Conservation (phyloP, 2,888 invertebrate species). For the Campoplex nolae region DNA sequence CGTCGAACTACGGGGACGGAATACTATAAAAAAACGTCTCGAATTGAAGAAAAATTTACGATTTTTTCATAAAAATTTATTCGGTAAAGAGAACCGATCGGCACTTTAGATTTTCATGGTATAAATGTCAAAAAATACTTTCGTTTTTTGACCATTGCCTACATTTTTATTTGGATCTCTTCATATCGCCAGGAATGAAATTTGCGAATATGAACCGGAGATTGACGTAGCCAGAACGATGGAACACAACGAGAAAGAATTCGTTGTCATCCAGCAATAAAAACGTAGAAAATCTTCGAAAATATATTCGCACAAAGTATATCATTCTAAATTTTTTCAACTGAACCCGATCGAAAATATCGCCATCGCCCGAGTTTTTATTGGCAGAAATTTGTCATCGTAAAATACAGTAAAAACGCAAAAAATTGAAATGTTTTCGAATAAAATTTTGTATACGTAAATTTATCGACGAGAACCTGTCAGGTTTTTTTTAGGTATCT, state of each 20-base stretch:
- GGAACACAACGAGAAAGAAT: background rate
- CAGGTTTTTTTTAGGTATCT: background rate
- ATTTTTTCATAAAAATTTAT: background rate
- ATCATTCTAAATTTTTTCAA: background rate
- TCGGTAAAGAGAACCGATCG: background rate
- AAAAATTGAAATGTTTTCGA: too few relatives aligned
- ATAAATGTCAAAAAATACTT: too few relatives aligned
- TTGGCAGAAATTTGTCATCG: background rate
- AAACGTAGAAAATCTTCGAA: background rate
- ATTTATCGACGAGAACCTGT: background rate
- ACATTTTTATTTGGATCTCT: too few relatives aligned
- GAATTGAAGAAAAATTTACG: background rate
- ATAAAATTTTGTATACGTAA: background rate
- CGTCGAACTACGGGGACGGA: conserved; percentile 18
- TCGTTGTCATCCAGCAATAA: too few relatives aligned
- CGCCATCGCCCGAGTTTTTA: background rate
- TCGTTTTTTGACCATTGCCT: too few relatives aligned
- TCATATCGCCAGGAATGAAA: too few relatives aligned
- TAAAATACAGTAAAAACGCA: background rate
- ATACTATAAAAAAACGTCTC: background rate
- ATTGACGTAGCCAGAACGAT: background rate
- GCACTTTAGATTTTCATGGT: too few relatives aligned
- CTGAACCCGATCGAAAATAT: background rate
- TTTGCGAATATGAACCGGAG: too few relatives aligned
- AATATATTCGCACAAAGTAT: background rate